A percentile compares a stretch with the other conserved stretches of the same genome.
phyloP scores from a whole-genome alignment of 2,888 invertebrate genomes.

The Xanthia icteritia region DNA sequence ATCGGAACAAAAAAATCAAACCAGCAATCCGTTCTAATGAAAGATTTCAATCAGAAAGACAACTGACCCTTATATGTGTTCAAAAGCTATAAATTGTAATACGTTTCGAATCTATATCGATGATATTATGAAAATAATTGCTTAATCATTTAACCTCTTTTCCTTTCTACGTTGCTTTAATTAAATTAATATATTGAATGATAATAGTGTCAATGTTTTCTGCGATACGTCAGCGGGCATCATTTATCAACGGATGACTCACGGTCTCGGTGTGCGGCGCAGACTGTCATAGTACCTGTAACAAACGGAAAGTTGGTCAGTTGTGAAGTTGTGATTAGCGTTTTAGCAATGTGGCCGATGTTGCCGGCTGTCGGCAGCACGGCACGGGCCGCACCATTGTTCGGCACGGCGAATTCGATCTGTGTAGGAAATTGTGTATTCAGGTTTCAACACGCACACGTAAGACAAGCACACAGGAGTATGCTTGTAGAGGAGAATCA shows the following conservation, averaged over 20 bases:
- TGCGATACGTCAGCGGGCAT: constrained; percentile 77
- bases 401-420: constrained; percentile 51
- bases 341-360: constrained; percentile 62
- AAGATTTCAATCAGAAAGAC: constrained; percentile 29
- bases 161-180: constrained; percentile 51
- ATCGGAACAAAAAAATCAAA: constrained; percentile 28
- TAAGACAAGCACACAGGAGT: constrained; percentile 36
- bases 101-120: constrained; percentile 28
- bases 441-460: constrained; percentile 50
- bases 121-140: constrained; percentile 43
- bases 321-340: constrained; percentile 70
- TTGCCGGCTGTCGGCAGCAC: constrained; percentile 46
- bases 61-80: constrained; percentile 41
- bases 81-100: constrained; percentile 14
- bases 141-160: constrained; percentile 59
- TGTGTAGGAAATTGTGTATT: constrained; percentile 50
- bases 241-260: constrained; percentile 84
- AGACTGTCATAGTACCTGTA: constrained; percentile 88
- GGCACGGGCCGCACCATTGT: constrained; percentile 56
- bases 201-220: constrained; percentile 67
- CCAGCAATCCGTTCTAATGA: constrained; percentile 33
- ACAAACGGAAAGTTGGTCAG: constrained; percentile 80
- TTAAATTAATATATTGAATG: constrained; percentile 61
- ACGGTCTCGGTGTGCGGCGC: constrained; percentile 82
- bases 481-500: constrained; percentile 11